Base-by-base conservation (phyloP, 2,888 invertebrate species). In the Parthenolecanium corni region DNA sequence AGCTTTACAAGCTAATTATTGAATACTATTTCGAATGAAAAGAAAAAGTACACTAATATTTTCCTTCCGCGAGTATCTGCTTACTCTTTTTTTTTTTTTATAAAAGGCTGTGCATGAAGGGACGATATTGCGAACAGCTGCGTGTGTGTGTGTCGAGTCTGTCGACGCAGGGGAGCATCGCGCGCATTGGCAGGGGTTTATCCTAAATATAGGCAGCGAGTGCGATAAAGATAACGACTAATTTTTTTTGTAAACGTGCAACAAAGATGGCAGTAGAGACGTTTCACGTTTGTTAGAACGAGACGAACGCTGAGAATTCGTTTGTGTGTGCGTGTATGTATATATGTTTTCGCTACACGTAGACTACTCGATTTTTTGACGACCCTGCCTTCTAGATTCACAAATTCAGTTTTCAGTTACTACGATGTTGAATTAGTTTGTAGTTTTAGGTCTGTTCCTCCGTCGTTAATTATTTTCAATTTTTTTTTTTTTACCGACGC, bases 131-230 rank as follows among this genome's bases (percentile, higher is more conserved):
- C 47, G 58, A 58, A 58, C 58, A 58, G 58, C 58, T 58, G 58
- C 58, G 58, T 58, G 58, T 47, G 58, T 58, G 58, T 58, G n/a
- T n/a, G n/a, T n/a, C n/a, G n/a, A n/a, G n/a, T n/a, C n/a, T n/a
- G 58, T 58, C 58, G 58, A 58, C 58, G 58, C 58, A 58, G 58
- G 58, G 58, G 58, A 58, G 58, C 58, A 58, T 58, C 58, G 58
- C 58, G n/a, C n/a, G 58, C 58, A 58, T 58, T 58, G 58, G 58
- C 58, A 58, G 58, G 58, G 58, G 58, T 58, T 58, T 58, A 58
- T 58, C 58, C 58, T 58, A 58, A 58, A 58, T 58, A 58, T 58
- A 58, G 58, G 18, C 44, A 58, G 58, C 38, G 46, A 58, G 58
- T 36, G 58, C 46, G 58, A 58, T 47, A 47, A 58, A 46, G 58